These are phyloP conservation scores for Pitangus sulphuratus DNA, from an alignment of 2,797 vertebrate genomes.

Conservation along the genomic window DNA sequence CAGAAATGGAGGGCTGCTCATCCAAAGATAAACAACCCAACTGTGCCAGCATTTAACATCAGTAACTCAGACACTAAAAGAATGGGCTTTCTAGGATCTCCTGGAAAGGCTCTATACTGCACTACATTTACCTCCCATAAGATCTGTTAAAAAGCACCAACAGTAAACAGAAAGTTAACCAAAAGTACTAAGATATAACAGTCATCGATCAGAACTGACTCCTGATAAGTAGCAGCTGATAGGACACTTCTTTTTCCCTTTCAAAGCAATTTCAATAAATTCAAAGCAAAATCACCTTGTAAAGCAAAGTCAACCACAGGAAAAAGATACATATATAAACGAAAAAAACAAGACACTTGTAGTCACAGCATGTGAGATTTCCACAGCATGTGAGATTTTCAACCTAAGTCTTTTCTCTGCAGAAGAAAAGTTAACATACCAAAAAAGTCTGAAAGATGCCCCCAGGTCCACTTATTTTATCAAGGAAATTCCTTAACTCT, in stretches of 20 bases:
- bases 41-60: neutral
- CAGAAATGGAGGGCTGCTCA: neutral
- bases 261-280: neutral
- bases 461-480: neutral
- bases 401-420: neutral
- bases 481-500: neutral
- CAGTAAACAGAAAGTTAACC: neutral
- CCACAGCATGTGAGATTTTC: neutral
- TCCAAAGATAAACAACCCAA: neutral
- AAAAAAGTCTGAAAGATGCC: neutral
- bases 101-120: neutral
- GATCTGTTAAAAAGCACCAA: neutral
- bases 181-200: neutral
- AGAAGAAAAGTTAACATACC: neutral
- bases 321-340: neutral
- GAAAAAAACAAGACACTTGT: rapidly evolving
- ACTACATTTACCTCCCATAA: neutral
- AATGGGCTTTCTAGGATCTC: neutral
- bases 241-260: neutral
- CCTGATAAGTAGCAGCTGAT: neutral
- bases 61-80: neutral
- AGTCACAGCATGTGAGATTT: neutral
- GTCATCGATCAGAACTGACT: neutral
- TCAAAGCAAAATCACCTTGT: neutral
- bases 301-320: neutral